Evolutionary conservation across 2,113 vertebrate species (phyloP), one percentile per base, ranked within the genome.

Genomic region (Alosa alosa): DNA sequence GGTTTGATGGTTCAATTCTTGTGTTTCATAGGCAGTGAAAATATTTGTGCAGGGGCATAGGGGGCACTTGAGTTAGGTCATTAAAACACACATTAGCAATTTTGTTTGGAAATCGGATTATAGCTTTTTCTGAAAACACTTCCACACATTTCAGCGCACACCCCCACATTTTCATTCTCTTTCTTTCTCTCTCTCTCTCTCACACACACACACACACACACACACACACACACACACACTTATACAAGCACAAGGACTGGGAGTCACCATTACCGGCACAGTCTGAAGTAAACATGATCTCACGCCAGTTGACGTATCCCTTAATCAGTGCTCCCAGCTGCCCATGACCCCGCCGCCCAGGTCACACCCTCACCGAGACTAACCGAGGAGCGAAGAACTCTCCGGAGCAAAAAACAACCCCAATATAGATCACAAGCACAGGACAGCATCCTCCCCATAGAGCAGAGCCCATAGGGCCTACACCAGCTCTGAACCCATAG

Each of bases 1-100:
- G 83, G 88, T 87, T 90, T 92, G 91, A 93, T 93, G 92, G 92
- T 93, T 93, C 90, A 92, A 81, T 91, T 92, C 89, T 88, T 91
- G 89, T 84, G 88, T 93, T 93, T 93, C 88, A 90, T 52, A 84
- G 72, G 88, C 85, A 91, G 87, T 64, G 85, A 83, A 92, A 90
- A 87, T 88, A 88, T 93, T 94, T 95, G 91, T 81, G 88, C 87
- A 89, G 85, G 86, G 87, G 85, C 39, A 84, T 85, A 88, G 85
- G 82, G 52, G 83, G 82, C 41, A 88, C 85, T 87, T 81, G 50
- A 89, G 82, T 86, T 22, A 57, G 83, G 86, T 87, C 22, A 83
- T 91, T 88, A 88, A 86, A 84, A 87, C 31, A 88, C 81, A 88
- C 82, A 81, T 86, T 64, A 81, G 81, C 81, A 41, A 81, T 85